Evolutionary conservation across 2,888 invertebrate genomes (phyloP), one percentile per base, ranked within the genome.

Genomic region (Lepas anatifera): DNA sequence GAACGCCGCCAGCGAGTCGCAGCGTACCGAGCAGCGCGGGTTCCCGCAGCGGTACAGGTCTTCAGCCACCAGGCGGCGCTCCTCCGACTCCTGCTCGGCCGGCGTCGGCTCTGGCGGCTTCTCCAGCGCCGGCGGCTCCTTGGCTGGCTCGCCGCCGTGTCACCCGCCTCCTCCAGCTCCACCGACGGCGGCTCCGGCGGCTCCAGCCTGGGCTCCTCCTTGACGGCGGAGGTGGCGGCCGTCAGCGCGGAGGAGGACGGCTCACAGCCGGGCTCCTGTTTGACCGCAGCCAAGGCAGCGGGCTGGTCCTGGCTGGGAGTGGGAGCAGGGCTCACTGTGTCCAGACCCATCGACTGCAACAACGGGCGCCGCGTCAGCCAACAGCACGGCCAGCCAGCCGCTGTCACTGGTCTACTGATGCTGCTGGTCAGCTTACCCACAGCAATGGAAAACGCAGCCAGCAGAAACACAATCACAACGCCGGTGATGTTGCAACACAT

Each of bases 31-130:
- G 74, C 86, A 86, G 1, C 76, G 75, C 4, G 76, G 75, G 70
- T 80, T 79, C 0, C 83, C 83, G 76, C 87, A 86, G 63, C 78
- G 80, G 74, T 81, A 86, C 8, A 87, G 77, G 52, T 74, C 73
- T 48, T 71, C 64, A 25, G 3, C 64, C 25, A 39, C 25, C 37
- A 25, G n/a, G 11, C 11, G 64, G 11, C 4, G 41, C 41, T 41
- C 41, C 11, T 10, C 41, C 41, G 41, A 41, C 52, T 27, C 52
- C 18, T 22, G 16, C 52, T 52, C 29, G 18, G 11, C 32, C n/a
- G 52, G 29, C 52, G 52, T 29, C 32, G 11, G 41, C 4, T 41
- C 11, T 41, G 18, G 18, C 18, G 52, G 32, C 27, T 27, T 6
- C 52, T 29, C 29, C 32, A 32, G 52, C 16, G 52, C 29, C 29